Evolutionary conservation across 2,797 vertebrate species (phyloP).

Genomic region (Sebastes taczanowskii): DNA sequence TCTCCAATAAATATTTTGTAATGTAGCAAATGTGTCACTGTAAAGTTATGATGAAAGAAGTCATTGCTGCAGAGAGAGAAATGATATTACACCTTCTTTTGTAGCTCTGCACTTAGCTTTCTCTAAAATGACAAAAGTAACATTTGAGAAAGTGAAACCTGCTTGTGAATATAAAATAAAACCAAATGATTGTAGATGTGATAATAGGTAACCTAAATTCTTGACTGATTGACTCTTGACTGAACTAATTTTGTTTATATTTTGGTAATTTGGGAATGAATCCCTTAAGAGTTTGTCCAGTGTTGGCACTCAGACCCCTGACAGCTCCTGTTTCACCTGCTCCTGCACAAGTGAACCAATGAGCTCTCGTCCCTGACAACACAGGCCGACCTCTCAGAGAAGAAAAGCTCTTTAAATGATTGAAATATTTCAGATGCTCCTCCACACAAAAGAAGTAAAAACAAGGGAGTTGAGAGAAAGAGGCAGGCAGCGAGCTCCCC

Average conservation of each 20-base stretch:
- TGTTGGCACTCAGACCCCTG: not conserved
- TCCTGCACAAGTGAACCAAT: conserved; percentile 3
- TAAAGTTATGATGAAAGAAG: not conserved
- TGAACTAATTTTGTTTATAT: not conserved
- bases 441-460: conserved; percentile 66
- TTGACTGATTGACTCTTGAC: not conserved
- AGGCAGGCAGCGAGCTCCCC: conserved; percentile 13
- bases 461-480: conserved; percentile 47
- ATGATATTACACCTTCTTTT: not conserved
- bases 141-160: not conserved
- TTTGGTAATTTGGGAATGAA: conserved; percentile 18
- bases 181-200: not conserved
- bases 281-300: not conserved
- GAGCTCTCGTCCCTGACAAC: not conserved
- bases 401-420: conserved; percentile 62
- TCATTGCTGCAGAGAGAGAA: not conserved
- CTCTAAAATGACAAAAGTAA: not conserved
- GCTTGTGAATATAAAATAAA: not conserved
- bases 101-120: not conserved
- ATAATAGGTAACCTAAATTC: not conserved
- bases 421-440: conserved; percentile 69
- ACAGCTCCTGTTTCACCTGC: conserved; percentile 58
- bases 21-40: not conserved
- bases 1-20: no score
- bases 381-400: conserved; percentile 3